Base-by-base conservation (phyloP, 1,140 invertebrate species). In the Aphelenchoides fujianensis region DNA sequence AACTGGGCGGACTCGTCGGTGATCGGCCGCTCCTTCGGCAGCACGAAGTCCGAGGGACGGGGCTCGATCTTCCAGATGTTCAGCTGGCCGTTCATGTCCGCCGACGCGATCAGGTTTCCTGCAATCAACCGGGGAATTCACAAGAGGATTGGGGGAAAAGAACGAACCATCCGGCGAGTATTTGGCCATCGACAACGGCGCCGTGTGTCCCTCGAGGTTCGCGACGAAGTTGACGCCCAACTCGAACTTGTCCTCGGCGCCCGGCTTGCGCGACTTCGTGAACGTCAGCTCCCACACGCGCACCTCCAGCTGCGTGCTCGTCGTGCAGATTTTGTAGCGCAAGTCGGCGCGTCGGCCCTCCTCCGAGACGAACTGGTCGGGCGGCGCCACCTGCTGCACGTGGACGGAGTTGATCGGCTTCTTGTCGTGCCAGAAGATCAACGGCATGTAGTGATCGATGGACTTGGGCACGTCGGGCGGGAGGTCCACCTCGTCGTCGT, bases 81-180 rank as follows among this genome's bases (percentile, higher is more conserved):
- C 19, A 78, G 28, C 37, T 31, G 27, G 16, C 76, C 76, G 35
- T 73, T 55, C 16, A 54, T 64, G 63, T 78, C 76, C 16, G 73
- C 78, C 16, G 77, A 77, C 16, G 76, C 76, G 27, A 78, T 66
- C n/a, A 80, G 66, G 37, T 69, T 28, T 19, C 76, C 76, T 78
- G 55, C 57, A 77, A 79, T 31, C 19, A 68, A n/a, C n/a, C n/a
- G n/a, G n/a, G n/a, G n/a, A n/a, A n/a, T n/a, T n/a, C n/a, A n/a
- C n/a, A n/a, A n/a, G n/a, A n/a, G n/a, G n/a, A n/a, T n/a, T n/a
- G n/a, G n/a, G n/a, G n/a, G n/a, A n/a, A n/a, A n/a, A n/a, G n/a
- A n/a, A n/a, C n/a, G n/a, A 7, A 78, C 76, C 78, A 70, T 78
- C 71, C 2, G 76, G 76, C 32, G 78, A 81, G 35, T 71, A 78